phyloP scores from a whole-genome alignment of 2,113 vertebrate genomes.

The Seriola rivoliana region DNA sequence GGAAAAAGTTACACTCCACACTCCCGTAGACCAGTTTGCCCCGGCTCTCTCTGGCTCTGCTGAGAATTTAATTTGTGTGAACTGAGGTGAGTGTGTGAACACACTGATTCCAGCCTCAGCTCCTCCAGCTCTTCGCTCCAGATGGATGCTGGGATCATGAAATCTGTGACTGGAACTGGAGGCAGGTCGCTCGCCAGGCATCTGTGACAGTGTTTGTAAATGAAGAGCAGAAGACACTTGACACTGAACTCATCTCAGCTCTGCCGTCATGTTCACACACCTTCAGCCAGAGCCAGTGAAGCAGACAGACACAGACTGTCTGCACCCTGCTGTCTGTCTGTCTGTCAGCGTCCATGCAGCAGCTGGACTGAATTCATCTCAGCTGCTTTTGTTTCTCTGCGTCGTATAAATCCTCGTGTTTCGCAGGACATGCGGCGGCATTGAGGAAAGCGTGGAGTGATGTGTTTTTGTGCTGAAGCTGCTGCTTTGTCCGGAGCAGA shows the following conservation, averaged over 20 bases:
- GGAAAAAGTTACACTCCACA: too few species aligned
- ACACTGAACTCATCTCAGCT: slow-evolving; percentile 11
- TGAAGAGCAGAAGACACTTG: not conserved
- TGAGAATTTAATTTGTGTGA: not conserved
- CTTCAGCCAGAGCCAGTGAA: slow-evolving; percentile 40
- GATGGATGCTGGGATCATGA: slow-evolving; percentile 14
- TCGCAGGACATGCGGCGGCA: not conserved
- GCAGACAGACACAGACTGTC: not conserved
- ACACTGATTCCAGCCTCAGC: not conserved
- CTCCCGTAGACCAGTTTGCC: too few species aligned
- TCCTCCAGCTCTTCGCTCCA: not conserved
- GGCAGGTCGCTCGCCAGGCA: too few species aligned
- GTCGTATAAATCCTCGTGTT: not conserved
- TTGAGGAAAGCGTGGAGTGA: not conserved
- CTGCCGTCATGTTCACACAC: not conserved
- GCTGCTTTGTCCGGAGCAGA: slow-evolving; percentile 30
- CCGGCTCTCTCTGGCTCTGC: too few species aligned
- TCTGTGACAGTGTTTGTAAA: too few species aligned
- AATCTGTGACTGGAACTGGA: not conserved
- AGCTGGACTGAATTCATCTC: slow-evolving; percentile 40
- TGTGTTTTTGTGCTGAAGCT: slow-evolving; percentile 25
- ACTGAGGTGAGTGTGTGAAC: slow-evolving; percentile 4
- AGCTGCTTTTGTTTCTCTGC: slow-evolving; percentile 18
- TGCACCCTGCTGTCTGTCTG: too few species aligned
- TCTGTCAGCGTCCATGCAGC: not conserved